These are phyloP conservation scores for Chloroceryle inda DNA, from an alignment of 2,797 vertebrate genomes.

Conservation along the genomic window DNA sequence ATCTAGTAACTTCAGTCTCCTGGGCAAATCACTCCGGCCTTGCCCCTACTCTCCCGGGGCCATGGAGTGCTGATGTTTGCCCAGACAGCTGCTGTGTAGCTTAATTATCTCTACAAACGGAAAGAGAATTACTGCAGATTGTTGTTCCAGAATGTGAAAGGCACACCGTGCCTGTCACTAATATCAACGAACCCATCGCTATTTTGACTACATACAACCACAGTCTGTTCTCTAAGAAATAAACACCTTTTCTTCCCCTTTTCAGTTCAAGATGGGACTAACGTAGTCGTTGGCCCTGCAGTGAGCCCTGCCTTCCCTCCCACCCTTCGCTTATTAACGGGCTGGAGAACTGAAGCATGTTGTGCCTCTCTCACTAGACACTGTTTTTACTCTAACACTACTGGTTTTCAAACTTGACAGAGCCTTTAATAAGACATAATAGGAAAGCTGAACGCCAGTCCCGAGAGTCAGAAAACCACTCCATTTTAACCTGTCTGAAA, in stretches of 20 bases:
- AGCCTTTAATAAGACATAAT: slow-evolving; percentile 58
- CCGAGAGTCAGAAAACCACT: slow-evolving; percentile 50
- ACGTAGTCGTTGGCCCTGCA: neutral
- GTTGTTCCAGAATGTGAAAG: slow-evolving; percentile 5
- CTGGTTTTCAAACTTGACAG: slow-evolving; percentile 50
- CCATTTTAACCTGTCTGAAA: slow-evolving; percentile 55
- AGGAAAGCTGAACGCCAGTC: slow-evolving; percentile 44
- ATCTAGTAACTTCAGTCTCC: neutral
- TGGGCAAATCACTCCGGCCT: neutral
- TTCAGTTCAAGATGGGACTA: neutral
- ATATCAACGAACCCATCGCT: neutral
- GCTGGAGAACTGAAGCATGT: neutral
- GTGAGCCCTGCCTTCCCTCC: neutral
- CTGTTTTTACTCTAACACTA: slow-evolving; percentile 53
- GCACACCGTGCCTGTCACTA: neutral
- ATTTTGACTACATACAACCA: neutral
- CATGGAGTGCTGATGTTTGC: neutral
- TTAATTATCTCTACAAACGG: slow-evolving; percentile 33
- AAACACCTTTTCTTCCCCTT: neutral
- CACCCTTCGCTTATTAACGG: neutral
- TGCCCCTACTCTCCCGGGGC: neutral
- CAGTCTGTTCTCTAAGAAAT: neutral
- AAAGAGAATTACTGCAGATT: slow-evolving; percentile 38
- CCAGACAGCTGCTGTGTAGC: slow-evolving; percentile 13
- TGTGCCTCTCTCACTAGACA: slow-evolving; percentile 11